Evolutionary conservation across 2,113 vertebrate genomes (phyloP), one percentile per base, ranked within the genome.

Genomic region (Gorsachius goisagi): DNA sequence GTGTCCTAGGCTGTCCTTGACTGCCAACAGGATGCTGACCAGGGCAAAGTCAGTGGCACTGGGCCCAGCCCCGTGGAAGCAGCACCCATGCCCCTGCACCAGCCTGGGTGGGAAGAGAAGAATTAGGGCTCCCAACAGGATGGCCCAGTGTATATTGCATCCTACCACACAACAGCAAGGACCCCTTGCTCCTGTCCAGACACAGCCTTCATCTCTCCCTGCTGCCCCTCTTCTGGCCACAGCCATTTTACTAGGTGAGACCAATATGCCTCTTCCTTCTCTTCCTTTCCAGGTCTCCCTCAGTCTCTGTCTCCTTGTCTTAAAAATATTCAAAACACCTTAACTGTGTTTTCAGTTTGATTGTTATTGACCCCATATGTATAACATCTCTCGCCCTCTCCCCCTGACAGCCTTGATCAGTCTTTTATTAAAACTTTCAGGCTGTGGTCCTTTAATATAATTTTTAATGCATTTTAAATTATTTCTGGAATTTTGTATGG

Each of bases 371-470:
- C 50, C 52, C 23, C 69, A 19, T 83, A 77, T 74, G 71, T 91
- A 88, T 73, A 88, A 66, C 30, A 39, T 60, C 62, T 87, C 84
- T 85, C 0, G 0, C 28, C 79, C 60, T 89, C 56, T 78, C 60
- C 45, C n/a, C 55, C 47, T 88, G 47, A 92, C 74, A 71, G 24
- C 12, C 53, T 78, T 79, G 71, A 91, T 95, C 52, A 22, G 49
- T 11, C 93, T 96, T 95, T 96, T 89, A 95, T 95, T 96, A 95
- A 95, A 97, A 76, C 26, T 83, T 94, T 49, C 77, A 81, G 73
- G 55, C 68, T 90, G 73, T 58, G 39, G 30, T 8, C 69, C 71
- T 94, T 96, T 91, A 63, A 94, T 97, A 77, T 71, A 49, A 75
- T 83, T 94, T 96, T 91, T 66, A 92, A 89, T 95, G 53, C 45